Conservation (phyloP, 2,113 vertebrate species). For the Leptocoma aspasia region DNA sequence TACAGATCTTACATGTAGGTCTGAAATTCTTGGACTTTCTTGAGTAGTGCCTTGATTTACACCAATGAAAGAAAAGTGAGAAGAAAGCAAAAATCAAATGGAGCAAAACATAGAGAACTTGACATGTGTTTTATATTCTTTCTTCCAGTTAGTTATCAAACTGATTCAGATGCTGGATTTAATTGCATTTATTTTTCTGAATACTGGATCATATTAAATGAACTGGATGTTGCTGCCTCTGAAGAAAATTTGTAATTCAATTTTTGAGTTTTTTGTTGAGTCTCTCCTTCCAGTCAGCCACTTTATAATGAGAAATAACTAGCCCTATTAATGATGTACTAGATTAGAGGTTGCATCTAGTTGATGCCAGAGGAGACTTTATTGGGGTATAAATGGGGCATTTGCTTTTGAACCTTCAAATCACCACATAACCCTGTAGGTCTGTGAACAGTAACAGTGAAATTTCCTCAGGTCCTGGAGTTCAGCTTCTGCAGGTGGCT, state of each 20-base stretch:
- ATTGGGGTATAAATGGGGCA: background rate
- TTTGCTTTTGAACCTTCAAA: background rate
- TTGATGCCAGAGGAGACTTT: background rate
- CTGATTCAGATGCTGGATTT: background rate
- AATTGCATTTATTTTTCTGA: background rate
- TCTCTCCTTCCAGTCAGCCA: background rate
- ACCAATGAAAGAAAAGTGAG: background rate
- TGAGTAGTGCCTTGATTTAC: background rate
- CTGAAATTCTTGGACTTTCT: background rate
- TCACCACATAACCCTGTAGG: background rate
- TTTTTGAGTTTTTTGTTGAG: background rate
- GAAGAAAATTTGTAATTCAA: background rate
- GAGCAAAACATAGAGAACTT: background rate
- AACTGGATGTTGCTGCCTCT: background rate
- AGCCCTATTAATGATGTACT: background rate
- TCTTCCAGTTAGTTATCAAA: background rate
- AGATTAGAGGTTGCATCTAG: background rate
- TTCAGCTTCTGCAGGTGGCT: background rate
- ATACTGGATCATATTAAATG: background rate
- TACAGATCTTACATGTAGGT: background rate
- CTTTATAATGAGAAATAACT: background rate
- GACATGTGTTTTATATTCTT: background rate
- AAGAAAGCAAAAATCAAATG: background rate
- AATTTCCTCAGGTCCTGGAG: background rate
- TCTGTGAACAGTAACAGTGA: background rate